Percentiles rank a stretch among this genome's conserved stretches.
These are phyloP conservation scores for Machaerirhynchus nigripectus DNA, from an alignment of 2,113 vertebrate genomes.

Conservation along the genomic window DNA sequence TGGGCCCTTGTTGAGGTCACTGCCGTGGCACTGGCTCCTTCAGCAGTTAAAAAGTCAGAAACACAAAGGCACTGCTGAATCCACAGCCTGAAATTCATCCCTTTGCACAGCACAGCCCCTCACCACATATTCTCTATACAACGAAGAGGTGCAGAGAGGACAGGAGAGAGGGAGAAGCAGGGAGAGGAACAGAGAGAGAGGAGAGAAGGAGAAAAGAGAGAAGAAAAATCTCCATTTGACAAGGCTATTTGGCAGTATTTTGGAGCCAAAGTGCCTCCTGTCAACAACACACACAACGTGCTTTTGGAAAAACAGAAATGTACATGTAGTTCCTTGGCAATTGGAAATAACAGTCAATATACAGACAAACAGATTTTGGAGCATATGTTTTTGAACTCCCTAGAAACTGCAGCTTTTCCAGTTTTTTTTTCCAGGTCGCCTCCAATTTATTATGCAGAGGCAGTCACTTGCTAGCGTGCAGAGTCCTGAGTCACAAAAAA, in stretches of 20 bases:
- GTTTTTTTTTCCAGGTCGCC: not conserved
- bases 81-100: not conserved
- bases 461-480: not conserved
- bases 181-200: not conserved
- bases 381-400: not conserved
- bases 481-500: not conserved
- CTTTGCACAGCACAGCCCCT: not conserved
- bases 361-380: constrained; percentile 21
- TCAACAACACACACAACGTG: not conserved
- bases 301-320: not conserved
- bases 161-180: not conserved
- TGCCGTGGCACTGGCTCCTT: not conserved
- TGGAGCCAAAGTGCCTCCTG: not conserved
- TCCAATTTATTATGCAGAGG: constrained; percentile 6
- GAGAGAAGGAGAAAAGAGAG: not conserved
- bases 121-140: too few species aligned
- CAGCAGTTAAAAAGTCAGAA: not conserved
- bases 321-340: constrained; percentile 22
- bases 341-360: not conserved
- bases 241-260: not conserved
- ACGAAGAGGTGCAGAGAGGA: not conserved
- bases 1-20: not conserved
- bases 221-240: not conserved
- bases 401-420: not conserved
- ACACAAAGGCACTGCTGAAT: not conserved